Conservation (phyloP, 2,888 invertebrate genomes). For the Phaonia tiefii region DNA sequence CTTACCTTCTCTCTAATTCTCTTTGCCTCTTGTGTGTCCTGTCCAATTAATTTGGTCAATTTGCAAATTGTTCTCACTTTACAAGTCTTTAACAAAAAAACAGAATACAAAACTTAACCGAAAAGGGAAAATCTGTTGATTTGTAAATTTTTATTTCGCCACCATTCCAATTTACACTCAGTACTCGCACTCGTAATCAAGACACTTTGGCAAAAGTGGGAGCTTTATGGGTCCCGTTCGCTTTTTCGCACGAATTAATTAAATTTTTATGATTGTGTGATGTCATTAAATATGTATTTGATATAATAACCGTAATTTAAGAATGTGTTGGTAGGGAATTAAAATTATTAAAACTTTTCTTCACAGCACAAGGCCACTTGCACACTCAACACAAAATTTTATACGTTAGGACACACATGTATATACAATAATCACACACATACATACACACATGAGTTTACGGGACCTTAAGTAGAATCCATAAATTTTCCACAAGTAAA, state of each 20-base stretch:
- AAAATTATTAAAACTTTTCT: slow-evolving; percentile 9
- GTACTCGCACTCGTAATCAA: no score
- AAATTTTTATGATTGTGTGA: slow-evolving; percentile 33
- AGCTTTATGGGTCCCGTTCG: no score
- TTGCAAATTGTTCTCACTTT: background rate
- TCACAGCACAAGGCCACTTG: background rate
- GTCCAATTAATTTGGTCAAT: background rate
- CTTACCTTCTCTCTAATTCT: background rate
- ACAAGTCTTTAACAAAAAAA: background rate
- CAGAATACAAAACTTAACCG: background rate
- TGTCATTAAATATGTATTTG: slow-evolving; percentile 52
- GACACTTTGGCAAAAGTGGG: no score
- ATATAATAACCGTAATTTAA: slow-evolving; percentile 16
- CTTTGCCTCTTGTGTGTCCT: background rate
- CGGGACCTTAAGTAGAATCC: background rate
- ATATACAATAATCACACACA: slow-evolving; percentile 3
- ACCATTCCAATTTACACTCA: slow-evolving; percentile 1
- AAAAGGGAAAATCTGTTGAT: background rate
- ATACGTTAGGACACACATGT: no score
- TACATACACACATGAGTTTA: background rate
- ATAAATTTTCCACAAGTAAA: slow-evolving; percentile 14
- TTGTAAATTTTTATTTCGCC: background rate
- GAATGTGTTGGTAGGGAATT: slow-evolving; percentile 17
- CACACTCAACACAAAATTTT: background rate
- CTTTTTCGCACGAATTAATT: slow-evolving; percentile 21